These are phyloP conservation scores for Falco columbarius DNA, from an alignment of 2,797 vertebrate genomes.

Conservation along the genomic window DNA sequence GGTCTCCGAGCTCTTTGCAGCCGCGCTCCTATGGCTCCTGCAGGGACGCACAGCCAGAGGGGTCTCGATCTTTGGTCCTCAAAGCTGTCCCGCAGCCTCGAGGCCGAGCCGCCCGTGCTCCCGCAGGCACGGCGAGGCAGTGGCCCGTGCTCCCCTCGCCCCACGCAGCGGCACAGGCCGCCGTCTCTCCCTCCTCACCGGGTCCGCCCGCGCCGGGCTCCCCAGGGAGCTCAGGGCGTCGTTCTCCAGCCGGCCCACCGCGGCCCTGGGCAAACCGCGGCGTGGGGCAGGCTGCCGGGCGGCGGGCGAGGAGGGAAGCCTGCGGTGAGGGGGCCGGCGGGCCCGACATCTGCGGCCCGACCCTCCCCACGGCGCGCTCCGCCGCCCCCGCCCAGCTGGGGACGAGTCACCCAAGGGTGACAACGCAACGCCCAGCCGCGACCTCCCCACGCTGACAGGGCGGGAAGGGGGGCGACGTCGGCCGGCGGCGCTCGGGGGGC, in stretches of 20 bases:
- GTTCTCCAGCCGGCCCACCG: background rate
- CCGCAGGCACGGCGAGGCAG: rapidly evolving
- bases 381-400: background rate
- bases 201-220: rapidly evolving
- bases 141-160: rapidly evolving
- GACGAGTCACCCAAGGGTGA: background rate
- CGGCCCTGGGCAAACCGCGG: rapidly evolving
- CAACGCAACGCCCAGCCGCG: background rate
- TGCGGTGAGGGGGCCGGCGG: background rate
- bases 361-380: too few species aligned
- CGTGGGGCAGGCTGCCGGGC: rapidly evolving
- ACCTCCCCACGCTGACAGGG: background rate
- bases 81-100: rapidly evolving
- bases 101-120: background rate
- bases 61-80: background rate
- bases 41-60: background rate
- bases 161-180: rapidly evolving
- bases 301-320: background rate
- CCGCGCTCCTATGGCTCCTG: background rate
- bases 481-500: background rate
- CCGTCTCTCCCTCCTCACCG: background rate
- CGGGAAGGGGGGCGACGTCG: background rate
- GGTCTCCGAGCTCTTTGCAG: background rate
- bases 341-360: background rate
- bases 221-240: background rate